Percentiles rank a stretch among this genome's conserved stretches.
Evolutionary conservation across 30 jellyfish, hydroid and myxozoan genomes (phyloP).

Genomic region (Sanderia malayensis): DNA sequence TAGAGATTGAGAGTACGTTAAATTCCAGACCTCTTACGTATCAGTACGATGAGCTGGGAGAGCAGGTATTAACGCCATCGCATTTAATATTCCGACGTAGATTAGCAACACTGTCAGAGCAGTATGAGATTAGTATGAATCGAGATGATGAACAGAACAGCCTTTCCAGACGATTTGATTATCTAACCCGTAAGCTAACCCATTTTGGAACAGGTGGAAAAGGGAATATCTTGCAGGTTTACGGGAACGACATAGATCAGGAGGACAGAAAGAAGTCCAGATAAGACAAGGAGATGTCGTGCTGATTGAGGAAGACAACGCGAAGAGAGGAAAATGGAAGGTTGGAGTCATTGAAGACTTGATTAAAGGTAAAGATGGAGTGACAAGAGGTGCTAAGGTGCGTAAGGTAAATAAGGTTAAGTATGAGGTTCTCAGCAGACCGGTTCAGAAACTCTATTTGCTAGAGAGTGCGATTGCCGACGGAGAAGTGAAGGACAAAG

Average conservation of each 20-base stretch:
- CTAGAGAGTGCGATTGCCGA: not conserved
- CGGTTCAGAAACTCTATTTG: not conserved
- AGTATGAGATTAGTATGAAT: not conserved
- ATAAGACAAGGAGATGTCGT: conserved; percentile 3
- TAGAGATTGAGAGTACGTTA: conserved; percentile 39
- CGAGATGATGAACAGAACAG: conserved; percentile 14
- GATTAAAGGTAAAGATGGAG: not conserved
- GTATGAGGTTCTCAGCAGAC: not conserved
- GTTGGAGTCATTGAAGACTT: not conserved
- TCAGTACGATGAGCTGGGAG: conserved; percentile 21
- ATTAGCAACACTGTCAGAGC: conserved; percentile 9
- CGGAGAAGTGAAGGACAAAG: not conserved
- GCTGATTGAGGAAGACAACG: conserved; percentile 11
- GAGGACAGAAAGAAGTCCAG: not conserved
- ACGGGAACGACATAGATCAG: not conserved
- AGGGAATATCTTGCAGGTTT: too few relatives aligned
- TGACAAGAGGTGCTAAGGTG: conserved; percentile 4
- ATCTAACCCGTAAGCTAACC: not conserved
- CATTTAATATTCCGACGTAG: conserved; percentile 45
- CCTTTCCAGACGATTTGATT: conserved; percentile 6
- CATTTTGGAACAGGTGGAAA: conserved; percentile 20
- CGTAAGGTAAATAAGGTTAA: not conserved
- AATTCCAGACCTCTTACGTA: conserved; percentile 35
- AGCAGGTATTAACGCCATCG: conserved; percentile 32
- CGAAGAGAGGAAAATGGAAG: conserved; percentile 9